Conservation (phyloP, 2,888 invertebrate genomes). For the Callimorpha dominula region DNA sequence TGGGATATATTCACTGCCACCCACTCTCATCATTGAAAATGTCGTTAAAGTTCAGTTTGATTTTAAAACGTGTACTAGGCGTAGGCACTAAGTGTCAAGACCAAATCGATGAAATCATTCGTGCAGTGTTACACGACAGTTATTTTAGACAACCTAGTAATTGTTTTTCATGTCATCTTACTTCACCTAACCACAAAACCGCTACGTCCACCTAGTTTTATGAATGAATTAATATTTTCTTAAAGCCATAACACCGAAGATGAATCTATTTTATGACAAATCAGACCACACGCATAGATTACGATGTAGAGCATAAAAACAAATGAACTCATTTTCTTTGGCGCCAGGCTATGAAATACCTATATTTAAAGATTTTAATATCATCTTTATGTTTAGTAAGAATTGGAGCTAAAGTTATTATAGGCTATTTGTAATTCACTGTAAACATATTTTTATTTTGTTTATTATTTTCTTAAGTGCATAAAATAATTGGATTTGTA, state of each 20-base stretch:
- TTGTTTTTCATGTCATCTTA: conserved; percentile 1
- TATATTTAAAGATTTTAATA: not conserved
- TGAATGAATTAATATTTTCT: conserved; percentile 41
- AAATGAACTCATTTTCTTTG: conserved; percentile 30
- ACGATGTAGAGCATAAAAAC: conserved; percentile 29
- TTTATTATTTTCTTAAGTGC: not conserved
- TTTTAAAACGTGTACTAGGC: not conserved
- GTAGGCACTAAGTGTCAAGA: not conserved
- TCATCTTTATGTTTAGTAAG: conserved; percentile 1
- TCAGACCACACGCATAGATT: conserved; percentile 20
- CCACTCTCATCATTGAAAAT: not conserved
- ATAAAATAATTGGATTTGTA: not conserved
- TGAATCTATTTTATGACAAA: conserved; percentile 27
- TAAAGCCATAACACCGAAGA: conserved; percentile 14
- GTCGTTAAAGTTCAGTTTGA: not conserved
- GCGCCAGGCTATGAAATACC: conserved; percentile 17
- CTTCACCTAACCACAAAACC: conserved; percentile 40
- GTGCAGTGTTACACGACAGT: not conserved
- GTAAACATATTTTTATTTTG: not conserved
- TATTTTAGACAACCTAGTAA: not conserved
- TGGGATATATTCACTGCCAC: too few species aligned
- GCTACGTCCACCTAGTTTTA: conserved; percentile 23
- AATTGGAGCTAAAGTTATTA: not conserved
- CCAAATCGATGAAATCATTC: not conserved
- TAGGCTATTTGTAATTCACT: not conserved